Percentiles rank a stretch among this genome's conserved stretches.
These are phyloP conservation scores for Prolemur simus DNA, from an alignment of 2,113 vertebrate species.

Conservation along the genomic window DNA sequence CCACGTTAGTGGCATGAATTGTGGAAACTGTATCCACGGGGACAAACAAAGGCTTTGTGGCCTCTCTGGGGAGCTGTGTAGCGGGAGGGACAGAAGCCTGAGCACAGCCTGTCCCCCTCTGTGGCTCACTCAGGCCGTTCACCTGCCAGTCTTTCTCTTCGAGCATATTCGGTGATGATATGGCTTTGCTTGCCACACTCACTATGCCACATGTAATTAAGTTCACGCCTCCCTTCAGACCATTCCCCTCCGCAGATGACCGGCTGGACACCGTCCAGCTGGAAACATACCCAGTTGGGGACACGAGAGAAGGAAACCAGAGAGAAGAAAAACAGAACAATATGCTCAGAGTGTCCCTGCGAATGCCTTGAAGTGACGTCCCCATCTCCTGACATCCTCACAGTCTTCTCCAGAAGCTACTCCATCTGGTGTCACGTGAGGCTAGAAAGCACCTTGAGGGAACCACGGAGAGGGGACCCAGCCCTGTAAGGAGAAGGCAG, in stretches of 20 bases:
- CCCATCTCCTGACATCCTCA: not conserved
- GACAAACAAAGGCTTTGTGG: not conserved
- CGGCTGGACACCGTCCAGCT: constrained; percentile 33
- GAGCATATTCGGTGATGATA: constrained; percentile 33
- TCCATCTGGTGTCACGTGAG: not conserved
- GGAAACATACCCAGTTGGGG: constrained; percentile 18
- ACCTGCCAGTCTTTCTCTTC: constrained; percentile 46
- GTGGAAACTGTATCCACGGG: not conserved
- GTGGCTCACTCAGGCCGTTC: not conserved
- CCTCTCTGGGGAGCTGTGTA: not conserved
- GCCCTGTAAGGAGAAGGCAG: not conserved
- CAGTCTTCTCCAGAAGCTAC: not conserved
- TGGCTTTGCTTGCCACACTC: constrained; percentile 50
- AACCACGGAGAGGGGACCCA: not conserved
- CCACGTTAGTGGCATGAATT: not conserved
- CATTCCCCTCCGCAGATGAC: constrained; percentile 64
- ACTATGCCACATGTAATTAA: constrained; percentile 61
- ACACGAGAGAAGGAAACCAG: not conserved
- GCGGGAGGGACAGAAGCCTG: not conserved
- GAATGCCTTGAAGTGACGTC: not conserved
- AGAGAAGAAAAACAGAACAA: not conserved
- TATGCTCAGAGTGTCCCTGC: not conserved
- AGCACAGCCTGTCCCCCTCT: not conserved
- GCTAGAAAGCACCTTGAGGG: not conserved
- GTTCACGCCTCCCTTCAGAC: constrained; percentile 70